A percentile compares a stretch with the other conserved stretches of the same genome.
Conservation (phyloP, 2,113 vertebrate genomes). For the Hippocampus guttulatus region DNA sequence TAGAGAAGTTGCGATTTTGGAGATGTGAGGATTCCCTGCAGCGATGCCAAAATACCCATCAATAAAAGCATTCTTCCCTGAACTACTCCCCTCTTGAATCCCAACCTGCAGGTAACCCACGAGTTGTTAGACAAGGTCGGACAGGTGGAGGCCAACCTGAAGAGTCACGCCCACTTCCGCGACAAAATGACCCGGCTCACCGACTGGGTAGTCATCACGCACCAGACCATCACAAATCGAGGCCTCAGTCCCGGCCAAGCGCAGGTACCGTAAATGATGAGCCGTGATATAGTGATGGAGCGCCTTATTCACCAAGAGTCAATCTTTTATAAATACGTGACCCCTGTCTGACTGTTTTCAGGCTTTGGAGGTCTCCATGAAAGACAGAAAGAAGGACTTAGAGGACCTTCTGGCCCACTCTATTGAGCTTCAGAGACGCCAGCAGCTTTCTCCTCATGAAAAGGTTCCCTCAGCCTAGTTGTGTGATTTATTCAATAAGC, state of each 20-base stretch:
- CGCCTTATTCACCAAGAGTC: background rate
- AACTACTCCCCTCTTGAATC: background rate
- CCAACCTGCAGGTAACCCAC: constrained; percentile 68
- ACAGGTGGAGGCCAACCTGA: constrained; percentile 72
- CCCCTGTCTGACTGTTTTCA: constrained; percentile 20
- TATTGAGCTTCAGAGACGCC: constrained; percentile 71
- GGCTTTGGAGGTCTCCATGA: constrained; percentile 70
- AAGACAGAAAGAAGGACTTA: constrained; percentile 69
- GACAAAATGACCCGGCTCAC: constrained; percentile 67
- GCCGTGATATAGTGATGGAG: too few relatives aligned
- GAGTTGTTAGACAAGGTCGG: constrained; percentile 78
- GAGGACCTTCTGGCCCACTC: constrained; percentile 71
- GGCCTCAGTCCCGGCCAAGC: constrained; percentile 57
- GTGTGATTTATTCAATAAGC: constrained; percentile 19
- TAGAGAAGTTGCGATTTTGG: too few relatives aligned
- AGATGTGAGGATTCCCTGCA: too few relatives aligned
- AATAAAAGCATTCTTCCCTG: too few relatives aligned
- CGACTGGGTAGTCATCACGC: constrained; percentile 67
- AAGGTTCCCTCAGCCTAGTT: constrained; percentile 57
- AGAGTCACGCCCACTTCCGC: constrained; percentile 68
- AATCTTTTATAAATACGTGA: background rate
- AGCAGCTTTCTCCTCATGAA: constrained; percentile 71
- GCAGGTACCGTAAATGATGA: constrained; percentile 52
- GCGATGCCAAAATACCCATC: too few relatives aligned
- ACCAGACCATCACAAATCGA: constrained; percentile 61